A percentile compares a stretch with the other conserved stretches of the same genome.
phyloP scores from a whole-genome alignment of 1,140 invertebrate species.

The Brachionus rubens region DNA sequence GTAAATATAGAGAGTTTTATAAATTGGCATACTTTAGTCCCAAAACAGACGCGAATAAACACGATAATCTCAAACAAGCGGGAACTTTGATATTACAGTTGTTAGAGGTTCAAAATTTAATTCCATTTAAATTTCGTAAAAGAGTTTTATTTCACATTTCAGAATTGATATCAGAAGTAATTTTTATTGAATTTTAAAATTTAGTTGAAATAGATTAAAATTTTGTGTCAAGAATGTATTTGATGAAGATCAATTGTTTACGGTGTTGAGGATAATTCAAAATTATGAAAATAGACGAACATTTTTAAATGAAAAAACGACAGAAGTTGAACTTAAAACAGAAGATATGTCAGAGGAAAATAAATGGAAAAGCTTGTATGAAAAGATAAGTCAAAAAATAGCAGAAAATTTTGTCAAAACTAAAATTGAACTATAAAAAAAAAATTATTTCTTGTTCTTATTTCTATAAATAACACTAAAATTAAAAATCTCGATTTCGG shows the following conservation, averaged over 20 bases:
- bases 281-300: conserved; percentile 7
- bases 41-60: background rate
- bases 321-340: background rate
- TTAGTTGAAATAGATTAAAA: background rate
- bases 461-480: too few species aligned
- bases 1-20: conserved; percentile 38
- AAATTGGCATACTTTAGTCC: background rate
- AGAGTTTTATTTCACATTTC: background rate
- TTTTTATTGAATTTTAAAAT: background rate
- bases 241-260: conserved; percentile 15
- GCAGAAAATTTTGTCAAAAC: conserved; percentile 22
- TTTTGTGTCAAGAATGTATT: background rate
- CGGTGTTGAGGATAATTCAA: background rate
- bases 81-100: background rate
- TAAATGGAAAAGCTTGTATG: conserved; percentile 4
- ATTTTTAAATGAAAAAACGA: background rate
- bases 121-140: conserved; percentile 19
- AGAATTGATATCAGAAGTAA: conserved; percentile 14
- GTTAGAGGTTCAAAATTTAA: conserved; percentile 10
- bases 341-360: background rate
- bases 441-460: too few species aligned
- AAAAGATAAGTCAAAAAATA: background rate
- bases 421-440: conserved; percentile 32
- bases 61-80: conserved; percentile 1
- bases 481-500: too few species aligned